Conservation (phyloP, 2,888 invertebrate genomes). For the Ptilodon capucinus region DNA sequence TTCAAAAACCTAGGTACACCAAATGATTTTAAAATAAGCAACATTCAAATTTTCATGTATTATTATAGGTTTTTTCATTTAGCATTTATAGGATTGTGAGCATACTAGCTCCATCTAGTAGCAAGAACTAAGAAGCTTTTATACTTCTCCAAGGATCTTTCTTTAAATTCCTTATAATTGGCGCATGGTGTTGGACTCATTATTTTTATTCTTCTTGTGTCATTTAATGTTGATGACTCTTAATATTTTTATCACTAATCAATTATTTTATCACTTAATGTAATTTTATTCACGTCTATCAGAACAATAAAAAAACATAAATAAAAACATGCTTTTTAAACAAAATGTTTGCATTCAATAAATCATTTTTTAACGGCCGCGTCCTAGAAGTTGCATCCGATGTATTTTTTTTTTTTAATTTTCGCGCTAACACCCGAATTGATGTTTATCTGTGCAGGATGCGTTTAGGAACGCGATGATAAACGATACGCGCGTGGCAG, state of each 20-base stretch:
- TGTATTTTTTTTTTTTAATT: slow-evolving; percentile 47
- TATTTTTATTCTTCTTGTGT: too few species aligned
- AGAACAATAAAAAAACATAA: not conserved
- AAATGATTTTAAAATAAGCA: too few species aligned
- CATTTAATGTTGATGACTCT: too few species aligned
- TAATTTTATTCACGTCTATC: not conserved
- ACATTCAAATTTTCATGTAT: too few species aligned
- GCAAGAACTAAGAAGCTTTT: not conserved
- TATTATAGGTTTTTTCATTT: too few species aligned
- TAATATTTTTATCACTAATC: too few species aligned
- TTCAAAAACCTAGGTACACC: too few species aligned
- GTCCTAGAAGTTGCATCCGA: slow-evolving; percentile 6
- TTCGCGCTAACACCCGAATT: slow-evolving; percentile 46
- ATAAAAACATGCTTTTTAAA: not conserved
- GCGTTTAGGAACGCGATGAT: slow-evolving; percentile 41
- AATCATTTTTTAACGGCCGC: slow-evolving; percentile 36
- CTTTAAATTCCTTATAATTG: too few species aligned
- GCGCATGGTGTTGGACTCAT: too few species aligned
- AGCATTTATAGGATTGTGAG: too few species aligned
- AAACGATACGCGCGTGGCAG: slow-evolving; percentile 37
- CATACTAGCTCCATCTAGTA: not conserved
- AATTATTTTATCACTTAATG: not conserved
- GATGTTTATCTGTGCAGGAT: slow-evolving; percentile 41
- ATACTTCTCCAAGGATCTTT: not conserved
- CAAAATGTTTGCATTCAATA: slow-evolving; percentile 10